Base-by-base conservation (phyloP, 1,140 invertebrate genomes). In the Leucophenga varia region DNA sequence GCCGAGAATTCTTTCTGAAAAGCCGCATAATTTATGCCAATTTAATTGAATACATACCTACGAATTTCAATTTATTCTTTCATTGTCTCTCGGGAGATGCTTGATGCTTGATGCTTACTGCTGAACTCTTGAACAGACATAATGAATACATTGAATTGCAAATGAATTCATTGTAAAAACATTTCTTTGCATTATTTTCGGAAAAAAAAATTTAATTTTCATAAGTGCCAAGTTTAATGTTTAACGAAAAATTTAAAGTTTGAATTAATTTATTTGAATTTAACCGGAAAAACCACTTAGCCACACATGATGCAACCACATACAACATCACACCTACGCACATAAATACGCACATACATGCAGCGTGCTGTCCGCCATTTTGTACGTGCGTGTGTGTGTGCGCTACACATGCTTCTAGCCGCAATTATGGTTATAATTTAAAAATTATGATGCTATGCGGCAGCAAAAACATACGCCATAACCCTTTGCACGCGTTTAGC, bases 121-220 rank as follows among this genome's bases (percentile, higher is more conserved):
- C n/a, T n/a, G n/a, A n/a, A n/a, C n/a, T n/a, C n/a, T n/a, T n/a
- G n/a, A n/a, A n/a, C n/a, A 61, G 52, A 64, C 56, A 67, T 35
- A 55, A 39, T 32, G 59, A 60, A 55, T 58, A 53, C 61, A 55
- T 64, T n/a, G 63, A 67, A 67, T 64, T 64, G 61, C 59, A 67
- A 67, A 65, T 67, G 63, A 65, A 67, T 61, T 52, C 49, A 55
- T 64, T 64, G n/a, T n/a, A n/a, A n/a, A n/a, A n/a, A n/a, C n/a
- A n/a, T n/a, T n/a, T n/a, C n/a, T n/a, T n/a, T n/a, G n/a, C n/a
- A n/a, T n/a, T n/a, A n/a, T n/a, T n/a, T n/a, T n/a, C n/a, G n/a
- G n/a, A n/a, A n/a, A n/a, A n/a, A n/a, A n/a, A n/a, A n/a, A n/a
- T n/a, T n/a, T n/a, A 25, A 25, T 25, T 25, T 25, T 6, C 10